These are phyloP conservation scores for Acrossocheilus fasciatus DNA, from an alignment of 2,797 vertebrate genomes.

Conservation along the genomic window DNA sequence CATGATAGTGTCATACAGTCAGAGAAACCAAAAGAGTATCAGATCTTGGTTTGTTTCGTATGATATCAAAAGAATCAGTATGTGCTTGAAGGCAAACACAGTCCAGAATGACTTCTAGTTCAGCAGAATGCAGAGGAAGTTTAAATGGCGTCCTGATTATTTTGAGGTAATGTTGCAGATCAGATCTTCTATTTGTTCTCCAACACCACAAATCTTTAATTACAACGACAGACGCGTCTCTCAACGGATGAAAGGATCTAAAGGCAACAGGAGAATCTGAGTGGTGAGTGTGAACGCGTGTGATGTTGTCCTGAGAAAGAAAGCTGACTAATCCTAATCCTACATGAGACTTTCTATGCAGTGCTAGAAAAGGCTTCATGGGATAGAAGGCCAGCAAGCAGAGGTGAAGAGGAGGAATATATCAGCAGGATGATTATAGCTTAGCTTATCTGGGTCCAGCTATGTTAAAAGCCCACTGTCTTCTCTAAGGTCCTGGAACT, in stretches of 20 bases:
- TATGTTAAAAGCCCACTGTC: constrained; percentile 4
- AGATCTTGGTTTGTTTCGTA: neutral
- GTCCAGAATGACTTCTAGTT: neutral
- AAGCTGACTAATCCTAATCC: constrained; percentile 61
- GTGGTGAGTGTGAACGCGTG: constrained; percentile 22
- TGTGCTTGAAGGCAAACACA: neutral
- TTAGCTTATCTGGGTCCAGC: constrained; percentile 12
- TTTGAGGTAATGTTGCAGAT: constrained; percentile 9
- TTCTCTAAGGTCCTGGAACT: constrained; percentile 13
- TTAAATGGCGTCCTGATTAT: neutral
- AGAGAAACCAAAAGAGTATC: neutral
- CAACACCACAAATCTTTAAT: constrained; percentile 65
- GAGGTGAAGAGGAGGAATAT: constrained; percentile 40
- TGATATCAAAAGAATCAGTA: constrained; percentile 3
- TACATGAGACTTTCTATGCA: constrained; percentile 64
- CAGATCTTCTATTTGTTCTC: constrained; percentile 12
- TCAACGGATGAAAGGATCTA: constrained; percentile 62
- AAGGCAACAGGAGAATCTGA: constrained; percentile 37
- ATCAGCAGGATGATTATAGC: constrained; percentile 33
- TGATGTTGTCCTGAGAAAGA: constrained; percentile 55
- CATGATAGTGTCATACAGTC: neutral
- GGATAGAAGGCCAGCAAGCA: constrained; percentile 54
- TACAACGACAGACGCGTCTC: constrained; percentile 66
- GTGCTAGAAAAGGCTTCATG: constrained; percentile 54
- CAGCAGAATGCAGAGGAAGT: neutral